Conservation (phyloP, 1,140 invertebrate species). For the Choristoneura fumiferana region DNA sequence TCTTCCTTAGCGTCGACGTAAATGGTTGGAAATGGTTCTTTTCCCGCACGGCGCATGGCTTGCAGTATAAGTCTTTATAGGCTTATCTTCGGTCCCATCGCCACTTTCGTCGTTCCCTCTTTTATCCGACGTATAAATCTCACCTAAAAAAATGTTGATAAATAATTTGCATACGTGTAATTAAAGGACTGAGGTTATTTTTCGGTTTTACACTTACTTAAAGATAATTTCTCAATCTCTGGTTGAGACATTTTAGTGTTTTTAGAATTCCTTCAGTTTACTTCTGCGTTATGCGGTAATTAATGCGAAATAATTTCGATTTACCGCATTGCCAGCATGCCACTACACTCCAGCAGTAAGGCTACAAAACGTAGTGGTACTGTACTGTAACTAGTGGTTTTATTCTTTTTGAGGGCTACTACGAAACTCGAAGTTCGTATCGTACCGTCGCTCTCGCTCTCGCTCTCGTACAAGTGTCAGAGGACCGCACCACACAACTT, state of each 20-base stretch:
- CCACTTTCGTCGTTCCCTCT: constrained; percentile 90
- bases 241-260: constrained; percentile 10
- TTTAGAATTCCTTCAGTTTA: neutral
- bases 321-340: constrained; percentile 12
- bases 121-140: constrained; percentile 95
- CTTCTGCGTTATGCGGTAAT: neutral
- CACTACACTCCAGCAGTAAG: no score
- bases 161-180: constrained; percentile 24
- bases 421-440: no score
- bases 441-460: no score
- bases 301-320: neutral
- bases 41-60: constrained; percentile 90
- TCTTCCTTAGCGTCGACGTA: constrained; percentile 93
- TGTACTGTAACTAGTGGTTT: no score
- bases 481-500: no score
- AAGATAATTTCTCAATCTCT: constrained; percentile 26
- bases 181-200: constrained; percentile 26
- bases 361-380: no score
- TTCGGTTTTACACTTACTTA: constrained; percentile 20
- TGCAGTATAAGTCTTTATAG: constrained; percentile 95
- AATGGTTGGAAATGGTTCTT: constrained; percentile 93
- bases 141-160: constrained; percentile 54
- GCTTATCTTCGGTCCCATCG: constrained; percentile 90
- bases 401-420: no score
- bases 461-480: no score